Evolutionary conservation across 2,113 vertebrate species (phyloP), one percentile per base, ranked within the genome.

Genomic region (Cyanistes caeruleus): DNA sequence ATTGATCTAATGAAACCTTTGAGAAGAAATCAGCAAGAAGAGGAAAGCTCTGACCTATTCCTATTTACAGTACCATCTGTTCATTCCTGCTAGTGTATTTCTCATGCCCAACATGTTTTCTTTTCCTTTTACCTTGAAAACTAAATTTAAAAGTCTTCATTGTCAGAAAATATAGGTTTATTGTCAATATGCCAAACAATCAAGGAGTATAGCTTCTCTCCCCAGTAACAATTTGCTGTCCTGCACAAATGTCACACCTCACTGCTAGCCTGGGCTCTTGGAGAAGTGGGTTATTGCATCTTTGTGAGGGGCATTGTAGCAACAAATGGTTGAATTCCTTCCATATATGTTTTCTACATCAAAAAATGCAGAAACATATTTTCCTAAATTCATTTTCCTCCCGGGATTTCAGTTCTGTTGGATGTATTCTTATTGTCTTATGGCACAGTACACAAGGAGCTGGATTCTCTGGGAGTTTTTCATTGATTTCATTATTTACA

Each of bases 401-500:
- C 59, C 67, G 51, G 37, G 33, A 93, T 76, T 94, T 90, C 43
- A 79, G 12, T 73, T 75, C 17, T 1, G 0, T 33, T 83, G 77
- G 48, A 20, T 63, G 24, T 48, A 37, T 79, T 93, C 74, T 23
- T 64, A 11, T 33, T 69, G 46, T 58, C 13, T 82, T 49, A 41
- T 0, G 1, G 9, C 44, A 20, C 10, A 7, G 48, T 31, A 39
- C 39, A 9, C 39, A 2, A 17, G 30, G 67, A 86, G 30, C 15
- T 62, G 22, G 33, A 48, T 43, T 81, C 2, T 6, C 10, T 49
- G 43, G 28, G 63, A 93, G 30, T 58, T 69, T 87, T 91, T 25
- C 55, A 52, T 35, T 90, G 59, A 86, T 92, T 95, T 67, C 2
- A 63, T 93, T 93, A 93, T 96, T 97, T 76, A 65, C 74, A 69